Percentiles rank a stretch among this genome's conserved stretches.
Conservation (phyloP, 2,888 invertebrate species). For the Thera obeliscata region DNA sequence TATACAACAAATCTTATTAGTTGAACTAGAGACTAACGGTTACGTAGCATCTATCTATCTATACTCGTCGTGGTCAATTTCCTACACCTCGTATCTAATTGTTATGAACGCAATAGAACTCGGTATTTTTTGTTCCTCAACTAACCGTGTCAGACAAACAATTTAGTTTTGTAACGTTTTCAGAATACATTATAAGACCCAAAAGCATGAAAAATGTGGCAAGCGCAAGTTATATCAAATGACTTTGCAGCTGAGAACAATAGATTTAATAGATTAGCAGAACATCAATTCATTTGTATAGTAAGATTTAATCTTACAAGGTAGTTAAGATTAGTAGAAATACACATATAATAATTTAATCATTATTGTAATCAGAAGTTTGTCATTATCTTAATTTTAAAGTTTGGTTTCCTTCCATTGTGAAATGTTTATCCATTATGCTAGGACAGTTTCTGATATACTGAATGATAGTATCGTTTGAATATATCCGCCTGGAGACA, state of each 20-base stretch:
- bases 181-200: conserved; percentile 1
- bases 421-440: not conserved
- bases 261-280: not conserved
- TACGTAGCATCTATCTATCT: conserved; percentile 60
- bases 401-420: not conserved
- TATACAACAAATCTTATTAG: conserved; percentile 76
- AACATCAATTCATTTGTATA: too few species aligned
- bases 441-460: conserved; percentile 34
- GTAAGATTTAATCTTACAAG: too few species aligned
- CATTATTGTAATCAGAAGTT: not conserved
- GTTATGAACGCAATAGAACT: conserved; percentile 44
- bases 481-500: conserved; percentile 72
- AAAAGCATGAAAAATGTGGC: not conserved
- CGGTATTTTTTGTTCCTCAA: conserved; percentile 35
- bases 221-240: not conserved
- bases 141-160: conserved; percentile 38
- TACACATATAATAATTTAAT: too few species aligned
- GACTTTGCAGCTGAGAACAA: not conserved
- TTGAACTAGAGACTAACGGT: conserved; percentile 62
- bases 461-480: conserved; percentile 48
- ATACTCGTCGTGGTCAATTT: conserved; percentile 57
- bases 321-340: too few species aligned
- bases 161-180: conserved; percentile 18
- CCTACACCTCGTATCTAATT: conserved; percentile 57
- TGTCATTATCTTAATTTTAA: not conserved